Base-by-base conservation (phyloP, 2,888 invertebrate species). In the Sphaerophoria rueppellii region DNA sequence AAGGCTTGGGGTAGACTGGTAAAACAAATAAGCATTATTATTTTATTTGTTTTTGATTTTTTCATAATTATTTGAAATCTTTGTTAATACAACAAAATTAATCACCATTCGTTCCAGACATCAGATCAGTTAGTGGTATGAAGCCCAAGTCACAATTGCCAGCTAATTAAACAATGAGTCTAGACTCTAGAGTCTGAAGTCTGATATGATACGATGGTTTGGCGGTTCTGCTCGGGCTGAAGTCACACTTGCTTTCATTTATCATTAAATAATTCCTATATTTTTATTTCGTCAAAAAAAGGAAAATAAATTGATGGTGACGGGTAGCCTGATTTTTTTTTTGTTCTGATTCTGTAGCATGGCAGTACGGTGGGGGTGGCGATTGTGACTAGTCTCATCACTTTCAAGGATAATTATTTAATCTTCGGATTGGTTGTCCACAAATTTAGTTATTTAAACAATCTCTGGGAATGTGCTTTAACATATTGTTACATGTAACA, bases 161-260 rank as follows among this genome's bases (percentile, higher is more conserved):
- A 79, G 80, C 76, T 85, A 85, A 85, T 80, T 85, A 85, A 85
- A 85, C 83, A 85, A 85, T 80, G 76, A 75, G 67, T 80, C 83
- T 72, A 70, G 57, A 52, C 57, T 52, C 2, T 24, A 70, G 57
- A 52, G 63, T 52, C 2, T 24, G 73, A 35, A 46, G 55, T 58
- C 57, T 24, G 48, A 52, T 67, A 35, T 34, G 63, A 60, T 24
- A 12, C 24, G 63, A 43, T 74, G 77, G 60, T 43, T 72, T 72
- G 12, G 65, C 35, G 65, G 9, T 58, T 70, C 74, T 65, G 75
- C 43, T 5, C 4, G 9, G 4, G 24, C 6, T 70, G 34, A 32
- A 73, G 65, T 79, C 55, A 72, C 60, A 80, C 52, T 50, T 55
- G 65, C 12, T 69, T 69, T 76, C 80, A 80, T 85, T 85, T 76